phyloP scores from a whole-genome alignment of 37 sponge, comb jelly and placozoan genomes.

The Diacarnus erythraeanus region DNA sequence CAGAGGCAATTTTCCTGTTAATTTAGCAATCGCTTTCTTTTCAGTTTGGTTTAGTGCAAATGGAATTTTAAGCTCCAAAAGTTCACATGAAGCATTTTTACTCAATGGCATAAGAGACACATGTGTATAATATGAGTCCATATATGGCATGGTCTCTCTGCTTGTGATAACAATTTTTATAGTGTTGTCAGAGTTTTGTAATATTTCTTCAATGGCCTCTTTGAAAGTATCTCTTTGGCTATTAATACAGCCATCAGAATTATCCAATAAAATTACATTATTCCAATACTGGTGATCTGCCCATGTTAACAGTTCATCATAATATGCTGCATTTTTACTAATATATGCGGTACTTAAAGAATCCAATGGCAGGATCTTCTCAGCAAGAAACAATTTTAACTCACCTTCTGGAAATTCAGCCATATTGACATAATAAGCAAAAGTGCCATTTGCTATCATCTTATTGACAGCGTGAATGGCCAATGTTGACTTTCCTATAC shows the following conservation, averaged over 20 bases:
- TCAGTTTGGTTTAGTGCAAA: not conserved
- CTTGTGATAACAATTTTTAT: constrained; percentile 21
- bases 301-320: constrained; percentile 8
- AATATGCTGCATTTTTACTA: too few relatives aligned
- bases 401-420: not conserved
- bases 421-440: constrained; percentile 27
- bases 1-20: constrained; percentile 3
- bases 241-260: constrained; percentile 22
- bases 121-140: not conserved
- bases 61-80: not conserved
- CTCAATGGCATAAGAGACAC: not conserved
- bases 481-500: constrained; percentile 35
- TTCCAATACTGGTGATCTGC: not conserved
- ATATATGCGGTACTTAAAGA: not conserved
- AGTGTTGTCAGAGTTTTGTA: not conserved
- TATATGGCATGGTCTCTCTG: not conserved
- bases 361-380: constrained; percentile 12
- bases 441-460: not conserved
- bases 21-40: not conserved
- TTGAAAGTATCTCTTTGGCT: not conserved
- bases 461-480: constrained; percentile 15
- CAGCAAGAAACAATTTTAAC: not conserved
- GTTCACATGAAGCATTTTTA: not conserved
- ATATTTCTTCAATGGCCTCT: not conserved
- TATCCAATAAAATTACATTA: constrained; percentile 15